A percentile compares a stretch with the other conserved stretches of the same genome.
Evolutionary conservation across 1,140 invertebrate genomes (phyloP).

Genomic region (Caenorhabditis briggsae): DNA sequence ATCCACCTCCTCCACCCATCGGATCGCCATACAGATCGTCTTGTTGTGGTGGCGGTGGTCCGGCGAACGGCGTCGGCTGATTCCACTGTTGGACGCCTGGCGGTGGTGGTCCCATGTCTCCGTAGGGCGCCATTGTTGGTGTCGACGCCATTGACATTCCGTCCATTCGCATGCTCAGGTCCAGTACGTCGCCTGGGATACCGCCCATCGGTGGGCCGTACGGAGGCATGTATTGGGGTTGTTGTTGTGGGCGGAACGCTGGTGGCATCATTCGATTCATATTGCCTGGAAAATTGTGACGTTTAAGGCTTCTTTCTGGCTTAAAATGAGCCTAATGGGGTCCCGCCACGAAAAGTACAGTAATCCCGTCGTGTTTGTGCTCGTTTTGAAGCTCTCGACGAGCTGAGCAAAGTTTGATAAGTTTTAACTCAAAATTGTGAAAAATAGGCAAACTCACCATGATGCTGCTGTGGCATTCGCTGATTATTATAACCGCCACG

Average conservation of each 20-base stretch:
- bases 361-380: too few species aligned
- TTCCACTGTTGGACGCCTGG: slow-evolving; percentile 4
- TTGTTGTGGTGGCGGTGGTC: slow-evolving; percentile 25
- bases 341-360: too few species aligned
- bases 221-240: slow-evolving; percentile 11
- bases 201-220: slow-evolving; percentile 26
- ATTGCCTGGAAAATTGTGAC: background rate
- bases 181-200: slow-evolving; percentile 22
- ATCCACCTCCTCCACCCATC: slow-evolving; percentile 9
- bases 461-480: slow-evolving; percentile 13
- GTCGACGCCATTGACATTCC: slow-evolving; percentile 28
- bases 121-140: slow-evolving; percentile 9
- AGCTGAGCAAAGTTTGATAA: background rate
- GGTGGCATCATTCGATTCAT: slow-evolving; percentile 48
- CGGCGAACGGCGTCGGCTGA: slow-evolving; percentile 30
- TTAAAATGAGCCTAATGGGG: too few species aligned
- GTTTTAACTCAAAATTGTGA: background rate
- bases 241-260: slow-evolving; percentile 19
- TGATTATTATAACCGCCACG: slow-evolving; percentile 32
- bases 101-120: slow-evolving; percentile 29
- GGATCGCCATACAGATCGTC: slow-evolving; percentile 45
- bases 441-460: background rate
- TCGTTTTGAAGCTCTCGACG: too few species aligned
- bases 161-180: slow-evolving; percentile 37
- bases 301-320: too few species aligned